These are phyloP conservation scores for Ficedula albicollis DNA, from an alignment of 2,797 vertebrate genomes.

Conservation along the genomic window DNA sequence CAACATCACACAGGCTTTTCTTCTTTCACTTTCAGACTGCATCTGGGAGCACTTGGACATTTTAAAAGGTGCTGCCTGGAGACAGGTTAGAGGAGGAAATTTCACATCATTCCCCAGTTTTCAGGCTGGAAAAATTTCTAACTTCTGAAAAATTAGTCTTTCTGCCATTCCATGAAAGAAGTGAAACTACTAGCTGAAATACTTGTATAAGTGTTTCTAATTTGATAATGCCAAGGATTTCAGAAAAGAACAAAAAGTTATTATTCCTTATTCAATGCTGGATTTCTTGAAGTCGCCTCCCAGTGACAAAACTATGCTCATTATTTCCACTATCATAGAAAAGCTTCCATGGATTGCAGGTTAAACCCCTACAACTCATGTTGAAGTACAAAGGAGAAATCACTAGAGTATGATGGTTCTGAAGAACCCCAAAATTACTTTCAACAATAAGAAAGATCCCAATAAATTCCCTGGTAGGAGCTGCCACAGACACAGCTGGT, in stretches of 20 bases:
- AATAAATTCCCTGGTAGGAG: not conserved
- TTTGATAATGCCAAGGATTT: not conserved
- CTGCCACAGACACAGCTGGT: not conserved
- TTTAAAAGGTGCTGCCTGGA: not conserved
- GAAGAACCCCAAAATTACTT: not conserved
- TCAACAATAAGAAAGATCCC: not conserved
- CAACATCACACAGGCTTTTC: not conserved
- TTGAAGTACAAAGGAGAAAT: not conserved
- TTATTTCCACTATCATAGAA: not conserved
- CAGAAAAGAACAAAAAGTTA: slow-evolving; percentile 2
- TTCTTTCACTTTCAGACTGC: not conserved
- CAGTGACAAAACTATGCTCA: not conserved
- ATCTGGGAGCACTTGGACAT: not conserved
- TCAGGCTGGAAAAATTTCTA: not conserved
- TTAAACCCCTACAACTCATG: not conserved
- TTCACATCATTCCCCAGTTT: not conserved
- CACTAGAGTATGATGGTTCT: not conserved
- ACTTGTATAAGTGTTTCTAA: not conserved
- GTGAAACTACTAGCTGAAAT: not conserved
- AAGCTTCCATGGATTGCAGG: not conserved
- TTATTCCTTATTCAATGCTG: not conserved
- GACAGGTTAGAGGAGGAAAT: not conserved
- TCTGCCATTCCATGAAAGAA: not conserved
- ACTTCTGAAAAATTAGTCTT: not conserved
- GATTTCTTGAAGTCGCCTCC: not conserved